Evolutionary conservation across 2,113 vertebrate genomes (phyloP).

Genomic region (Pelecanoides urinatrix): DNA sequence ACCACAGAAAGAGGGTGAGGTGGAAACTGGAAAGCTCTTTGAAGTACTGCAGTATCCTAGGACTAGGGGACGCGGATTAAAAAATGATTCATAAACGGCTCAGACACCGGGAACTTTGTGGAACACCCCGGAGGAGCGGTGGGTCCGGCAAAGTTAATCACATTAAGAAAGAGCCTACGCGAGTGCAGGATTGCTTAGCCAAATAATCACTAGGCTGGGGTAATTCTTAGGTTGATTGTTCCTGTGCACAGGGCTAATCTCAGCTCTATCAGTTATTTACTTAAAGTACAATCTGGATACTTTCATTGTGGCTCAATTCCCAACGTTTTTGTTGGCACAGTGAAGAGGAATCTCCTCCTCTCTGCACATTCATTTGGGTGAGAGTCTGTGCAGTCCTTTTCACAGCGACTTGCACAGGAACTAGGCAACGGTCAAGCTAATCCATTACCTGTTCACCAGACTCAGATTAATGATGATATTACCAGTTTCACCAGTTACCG

Average conservation of each 20-base stretch:
- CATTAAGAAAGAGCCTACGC: not conserved
- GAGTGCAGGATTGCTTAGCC: not conserved
- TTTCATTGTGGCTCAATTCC: not conserved
- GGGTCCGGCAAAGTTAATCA: not conserved
- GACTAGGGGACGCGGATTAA: conserved; percentile 48
- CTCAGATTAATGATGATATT: not conserved
- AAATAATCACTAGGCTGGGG: not conserved
- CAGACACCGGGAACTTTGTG: not conserved
- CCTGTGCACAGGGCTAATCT: not conserved
- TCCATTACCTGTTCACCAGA: not conserved
- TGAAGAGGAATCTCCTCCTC: not conserved
- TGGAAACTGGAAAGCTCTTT: conserved; percentile 36
- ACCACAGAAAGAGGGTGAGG: conserved; percentile 38
- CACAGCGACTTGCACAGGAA: not conserved
- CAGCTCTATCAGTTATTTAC: not conserved
- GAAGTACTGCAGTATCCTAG: not conserved
- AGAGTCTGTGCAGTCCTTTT: not conserved
- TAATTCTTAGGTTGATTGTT: not conserved
- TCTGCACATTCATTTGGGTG: fast-evolving
- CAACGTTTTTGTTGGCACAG: conserved; percentile 2
- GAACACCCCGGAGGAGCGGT: not conserved
- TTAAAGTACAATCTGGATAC: not conserved
- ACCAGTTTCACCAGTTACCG: not conserved
- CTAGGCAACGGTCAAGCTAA: not conserved
- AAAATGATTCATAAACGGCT: conserved; percentile 32